A percentile compares a stretch with the other conserved stretches of the same genome.
phyloP scores from a whole-genome alignment of 2,113 vertebrate species.

The Dicaeum eximium region DNA sequence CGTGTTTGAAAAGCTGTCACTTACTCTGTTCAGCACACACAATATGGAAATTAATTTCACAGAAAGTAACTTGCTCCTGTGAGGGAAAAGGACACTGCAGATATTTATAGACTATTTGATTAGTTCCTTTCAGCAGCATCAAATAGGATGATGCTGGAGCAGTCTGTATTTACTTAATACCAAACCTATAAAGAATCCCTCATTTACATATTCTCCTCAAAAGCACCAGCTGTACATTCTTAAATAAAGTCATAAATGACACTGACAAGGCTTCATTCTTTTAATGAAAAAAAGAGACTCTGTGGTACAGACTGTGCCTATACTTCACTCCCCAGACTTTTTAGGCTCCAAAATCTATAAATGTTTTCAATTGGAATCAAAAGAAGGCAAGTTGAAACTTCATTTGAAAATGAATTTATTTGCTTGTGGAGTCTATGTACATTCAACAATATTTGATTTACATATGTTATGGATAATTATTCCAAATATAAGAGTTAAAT shows the following conservation, averaged over 20 bases:
- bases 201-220: constrained; percentile 61
- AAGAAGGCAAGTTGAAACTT: constrained; percentile 35
- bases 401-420: constrained; percentile 48
- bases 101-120: constrained; percentile 23
- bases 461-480: constrained; percentile 31
- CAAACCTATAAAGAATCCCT: constrained; percentile 33
- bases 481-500: neutral
- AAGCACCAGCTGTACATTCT: constrained; percentile 54
- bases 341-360: constrained; percentile 14
- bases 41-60: neutral
- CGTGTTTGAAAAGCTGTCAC: neutral
- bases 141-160: neutral
- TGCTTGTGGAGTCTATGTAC: constrained; percentile 8
- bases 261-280: constrained; percentile 56
- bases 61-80: neutral
- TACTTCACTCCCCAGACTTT: constrained; percentile 47
- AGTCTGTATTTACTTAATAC: constrained; percentile 44
- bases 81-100: neutral
- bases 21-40: neutral
- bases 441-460: constrained; percentile 36
- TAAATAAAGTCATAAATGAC: constrained; percentile 67
- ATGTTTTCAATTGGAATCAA: constrained; percentile 29
- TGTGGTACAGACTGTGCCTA: constrained; percentile 21
- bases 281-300: constrained; percentile 35
- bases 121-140: neutral